Base-by-base conservation (phyloP, 2,888 invertebrate species). In the Oconnorella tubifera region DNA sequence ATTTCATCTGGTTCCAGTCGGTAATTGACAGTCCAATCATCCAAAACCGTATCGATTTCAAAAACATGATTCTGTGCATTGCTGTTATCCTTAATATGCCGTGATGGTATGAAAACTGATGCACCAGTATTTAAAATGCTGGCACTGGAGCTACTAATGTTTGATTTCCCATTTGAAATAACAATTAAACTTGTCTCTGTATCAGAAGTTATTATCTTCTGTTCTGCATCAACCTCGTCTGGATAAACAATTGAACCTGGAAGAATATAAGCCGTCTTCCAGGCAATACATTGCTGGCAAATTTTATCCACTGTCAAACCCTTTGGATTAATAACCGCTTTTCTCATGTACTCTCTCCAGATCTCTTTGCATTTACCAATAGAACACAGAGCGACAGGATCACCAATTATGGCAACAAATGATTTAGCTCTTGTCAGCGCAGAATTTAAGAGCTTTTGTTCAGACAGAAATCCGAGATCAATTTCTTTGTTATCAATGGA, bases 311-410 rank as follows among this genome's bases (percentile, higher is more conserved):
- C 10, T 25, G 53, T 19, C 53, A 51, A 27, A 51, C 25, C 53
- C 14, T 10, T 27, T 25, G 53, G 10, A 51, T 51, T 6, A 6
- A 51, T 6, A 19, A 6, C 25, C 6, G 14, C 14, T 25, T 56
- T 50, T 50, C 49, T 59, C 59, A 68, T 40, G 56, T 59, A 68
- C 6, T 56, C 29, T 3, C 50, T 57, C 68, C 68, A 68, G 0
- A 68, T 59, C 65, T 67, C 85, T 84, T 85, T 86, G 81, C 91
- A 91, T 67, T 89, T 86, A 3, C 91, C 91, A 57, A 90, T 86
- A 0, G 90, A 89, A 74, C 90, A 89, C 10, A 92, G 83, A 0
- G 90, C 90, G 0, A 91, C 87, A 0, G 91, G 91, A 83, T 92
- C 91, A 0, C 91, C 91, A 1, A 92, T 89, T 19, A 91, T 90